A percentile compares a stretch with the other conserved stretches of the same genome.
Evolutionary conservation across 1,140 invertebrate genomes (phyloP).

Genomic region (Schlechtendalia chinensis): DNA sequence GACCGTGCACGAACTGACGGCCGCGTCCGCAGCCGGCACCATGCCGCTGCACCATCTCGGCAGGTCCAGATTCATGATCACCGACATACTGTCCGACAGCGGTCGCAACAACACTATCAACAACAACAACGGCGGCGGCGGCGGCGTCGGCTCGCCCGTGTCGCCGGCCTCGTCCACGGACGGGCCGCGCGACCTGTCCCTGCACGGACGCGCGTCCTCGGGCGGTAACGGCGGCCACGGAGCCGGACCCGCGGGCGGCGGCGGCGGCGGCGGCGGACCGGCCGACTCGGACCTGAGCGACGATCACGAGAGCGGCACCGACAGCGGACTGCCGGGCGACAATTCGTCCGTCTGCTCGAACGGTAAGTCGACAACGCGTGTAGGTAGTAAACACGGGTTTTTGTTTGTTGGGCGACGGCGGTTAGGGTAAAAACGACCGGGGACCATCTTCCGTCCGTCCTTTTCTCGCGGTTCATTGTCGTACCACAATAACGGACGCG

Average conservation of each 20-base stretch:
- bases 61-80: slow-evolving; percentile 56
- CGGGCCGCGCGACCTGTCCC: slow-evolving; percentile 54
- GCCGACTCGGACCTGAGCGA: slow-evolving; percentile 54
- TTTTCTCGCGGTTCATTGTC: too few species aligned
- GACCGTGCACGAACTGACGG: slow-evolving; percentile 53
- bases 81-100: slow-evolving; percentile 55
- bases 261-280: slow-evolving; percentile 47
- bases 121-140: slow-evolving; percentile 32
- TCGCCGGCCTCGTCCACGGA: slow-evolving; percentile 53
- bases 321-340: slow-evolving; percentile 55
- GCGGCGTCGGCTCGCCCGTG: slow-evolving; percentile 51
- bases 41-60: slow-evolving; percentile 52
- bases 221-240: slow-evolving; percentile 32
- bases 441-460: too few species aligned
- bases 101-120: slow-evolving; percentile 4
- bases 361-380: slow-evolving; percentile 54
- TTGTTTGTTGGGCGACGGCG: too few species aligned
- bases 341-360: slow-evolving; percentile 56
- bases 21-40: slow-evolving; percentile 51
- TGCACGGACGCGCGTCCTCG: slow-evolving; percentile 53
- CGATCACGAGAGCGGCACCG: slow-evolving; percentile 55
- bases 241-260: slow-evolving; percentile 48
- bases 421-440: too few species aligned
- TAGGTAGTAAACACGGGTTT: too few species aligned
- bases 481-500: too few species aligned